phyloP scores from a whole-genome alignment of 2,113 vertebrate genomes.

The Corythoichthys haematopterus region DNA sequence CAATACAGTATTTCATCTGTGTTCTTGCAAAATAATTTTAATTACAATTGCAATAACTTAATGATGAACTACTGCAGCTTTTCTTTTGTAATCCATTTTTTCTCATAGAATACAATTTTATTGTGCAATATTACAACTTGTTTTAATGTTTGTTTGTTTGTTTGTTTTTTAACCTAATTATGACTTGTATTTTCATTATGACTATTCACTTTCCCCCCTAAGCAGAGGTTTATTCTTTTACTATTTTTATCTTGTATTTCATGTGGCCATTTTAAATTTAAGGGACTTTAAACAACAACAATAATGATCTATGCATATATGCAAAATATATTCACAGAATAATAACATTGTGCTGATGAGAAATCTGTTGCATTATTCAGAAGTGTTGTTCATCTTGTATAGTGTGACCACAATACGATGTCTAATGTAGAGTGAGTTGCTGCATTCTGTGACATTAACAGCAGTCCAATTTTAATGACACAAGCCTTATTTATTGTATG shows the following conservation, averaged over 20 bases:
- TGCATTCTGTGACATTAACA: background rate
- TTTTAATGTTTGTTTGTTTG: too few species aligned
- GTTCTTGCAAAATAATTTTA: background rate
- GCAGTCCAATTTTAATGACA: background rate
- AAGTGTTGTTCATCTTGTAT: background rate
- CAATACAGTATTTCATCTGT: too few species aligned
- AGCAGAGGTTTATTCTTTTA: background rate
- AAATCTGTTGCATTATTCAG: background rate
- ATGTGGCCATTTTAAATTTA: background rate
- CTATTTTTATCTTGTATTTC: background rate
- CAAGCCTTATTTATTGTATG: background rate
- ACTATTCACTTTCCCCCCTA: background rate
- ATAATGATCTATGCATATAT: background rate
- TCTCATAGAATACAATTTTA: background rate
- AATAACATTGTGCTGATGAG: background rate
- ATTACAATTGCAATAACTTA: background rate
- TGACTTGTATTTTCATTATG: background rate
- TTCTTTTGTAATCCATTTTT: background rate
- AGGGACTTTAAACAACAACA: background rate
- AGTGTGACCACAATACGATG: background rate
- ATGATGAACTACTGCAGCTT: background rate
- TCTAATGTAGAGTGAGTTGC: background rate
- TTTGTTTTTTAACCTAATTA: background rate
- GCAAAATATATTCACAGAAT: background rate
- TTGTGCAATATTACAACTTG: background rate